Evolutionary conservation across 2,888 invertebrate species (phyloP).

Genomic region (Dascillus cervinus): DNA sequence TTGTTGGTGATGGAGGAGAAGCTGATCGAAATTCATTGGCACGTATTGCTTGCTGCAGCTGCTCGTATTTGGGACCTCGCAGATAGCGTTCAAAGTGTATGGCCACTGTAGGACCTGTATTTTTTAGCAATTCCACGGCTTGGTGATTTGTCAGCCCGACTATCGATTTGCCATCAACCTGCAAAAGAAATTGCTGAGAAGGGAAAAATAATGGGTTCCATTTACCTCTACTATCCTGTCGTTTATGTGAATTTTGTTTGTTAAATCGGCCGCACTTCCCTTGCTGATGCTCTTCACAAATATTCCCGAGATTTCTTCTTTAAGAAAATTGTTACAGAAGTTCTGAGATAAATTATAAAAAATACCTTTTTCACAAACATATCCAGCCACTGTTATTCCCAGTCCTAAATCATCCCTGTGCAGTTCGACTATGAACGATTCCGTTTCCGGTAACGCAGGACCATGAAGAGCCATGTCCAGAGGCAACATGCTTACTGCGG

Average conservation of each 20-base stretch:
- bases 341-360: background rate
- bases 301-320: conserved; percentile 97
- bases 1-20: conserved; percentile 54
- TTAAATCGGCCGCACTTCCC: conserved; percentile 91
- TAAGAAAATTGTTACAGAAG: no score
- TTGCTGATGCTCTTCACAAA: conserved; percentile 98
- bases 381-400: conserved; percentile 94
- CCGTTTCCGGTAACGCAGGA: conserved; percentile 75
- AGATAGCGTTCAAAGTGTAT: conserved; percentile 70
- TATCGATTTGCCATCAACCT: conserved; percentile 80
- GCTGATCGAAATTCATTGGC: conserved; percentile 60
- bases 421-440: conserved; percentile 82
- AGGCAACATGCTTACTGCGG: background rate
- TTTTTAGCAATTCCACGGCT: conserved; percentile 80
- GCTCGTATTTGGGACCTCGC: conserved; percentile 81
- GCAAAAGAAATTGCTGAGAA: conserved; percentile 11
- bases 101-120: conserved; percentile 67
- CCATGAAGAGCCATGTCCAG: conserved; percentile 6
- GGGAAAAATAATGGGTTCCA: conserved; percentile 2
- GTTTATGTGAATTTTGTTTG: conserved; percentile 86
- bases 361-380: conserved; percentile 86
- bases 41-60: conserved; percentile 67
- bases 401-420: conserved; percentile 87
- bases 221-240: conserved; percentile 88
- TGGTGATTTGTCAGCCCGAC: conserved; percentile 91